These are phyloP conservation scores for Lamellibrachia columna DNA, from an alignment of 2,888 invertebrate genomes.

Conservation along the genomic window DNA sequence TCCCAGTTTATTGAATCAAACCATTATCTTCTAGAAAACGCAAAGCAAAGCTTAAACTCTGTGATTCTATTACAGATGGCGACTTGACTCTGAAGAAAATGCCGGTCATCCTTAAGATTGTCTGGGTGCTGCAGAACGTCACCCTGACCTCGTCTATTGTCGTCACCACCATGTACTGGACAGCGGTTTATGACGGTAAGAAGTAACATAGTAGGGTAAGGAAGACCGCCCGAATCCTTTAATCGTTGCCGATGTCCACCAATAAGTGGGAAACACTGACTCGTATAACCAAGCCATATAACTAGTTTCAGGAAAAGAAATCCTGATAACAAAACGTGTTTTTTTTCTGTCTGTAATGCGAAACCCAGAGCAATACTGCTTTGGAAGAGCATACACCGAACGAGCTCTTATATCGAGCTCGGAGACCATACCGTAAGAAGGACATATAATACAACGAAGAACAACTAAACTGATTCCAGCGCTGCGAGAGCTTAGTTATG, in stretches of 20 bases:
- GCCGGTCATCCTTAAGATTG: slow-evolving; percentile 1
- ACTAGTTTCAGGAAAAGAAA: too few relatives aligned
- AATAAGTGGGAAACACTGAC: too few relatives aligned
- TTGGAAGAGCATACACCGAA: too few relatives aligned
- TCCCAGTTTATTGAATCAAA: neutral
- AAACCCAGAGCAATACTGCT: too few relatives aligned
- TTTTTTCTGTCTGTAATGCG: too few relatives aligned
- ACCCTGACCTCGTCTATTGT: neutral
- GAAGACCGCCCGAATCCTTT: neutral
- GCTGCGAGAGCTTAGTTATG: too few relatives aligned
- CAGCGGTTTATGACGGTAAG: neutral
- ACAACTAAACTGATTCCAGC: too few relatives aligned
- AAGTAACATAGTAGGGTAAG: neutral
- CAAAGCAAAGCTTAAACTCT: neutral
- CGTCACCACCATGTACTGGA: neutral
- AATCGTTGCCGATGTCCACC: neutral
- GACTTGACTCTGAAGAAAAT: neutral
- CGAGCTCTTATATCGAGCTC: too few relatives aligned
- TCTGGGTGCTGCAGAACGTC: neutral
- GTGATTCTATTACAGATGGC: neutral
- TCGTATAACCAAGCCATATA: too few relatives aligned
- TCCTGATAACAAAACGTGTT: too few relatives aligned
- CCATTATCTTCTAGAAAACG: neutral
- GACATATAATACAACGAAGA: too few relatives aligned
- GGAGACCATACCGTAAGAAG: too few relatives aligned